Percentiles rank a stretch among this genome's conserved stretches.
phyloP scores from a whole-genome alignment of 2,797 vertebrate species.

The Heteromormyrus szaboi region DNA sequence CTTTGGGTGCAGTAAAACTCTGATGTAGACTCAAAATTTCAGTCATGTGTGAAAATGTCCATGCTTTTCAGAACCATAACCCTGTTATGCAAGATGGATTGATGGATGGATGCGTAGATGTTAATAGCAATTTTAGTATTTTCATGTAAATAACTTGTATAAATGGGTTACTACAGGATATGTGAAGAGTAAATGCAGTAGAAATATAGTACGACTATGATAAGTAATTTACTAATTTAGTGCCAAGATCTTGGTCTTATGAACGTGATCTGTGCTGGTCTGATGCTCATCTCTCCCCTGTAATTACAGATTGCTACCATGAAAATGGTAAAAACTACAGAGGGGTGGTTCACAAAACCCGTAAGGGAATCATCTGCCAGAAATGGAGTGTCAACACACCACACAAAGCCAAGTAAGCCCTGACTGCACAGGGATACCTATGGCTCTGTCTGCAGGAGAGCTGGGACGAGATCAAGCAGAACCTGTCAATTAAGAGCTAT shows the following conservation, averaged over 20 bases:
- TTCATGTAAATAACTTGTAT: neutral
- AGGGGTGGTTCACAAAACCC: conserved; percentile 78
- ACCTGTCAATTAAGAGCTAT: neutral
- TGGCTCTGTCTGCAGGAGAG: neutral
- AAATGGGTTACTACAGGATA: neutral
- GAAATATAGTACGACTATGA: neutral
- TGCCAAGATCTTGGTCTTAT: neutral
- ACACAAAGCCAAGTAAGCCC: conserved; percentile 73
- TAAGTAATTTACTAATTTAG: neutral
- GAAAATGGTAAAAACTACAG: conserved; percentile 75
- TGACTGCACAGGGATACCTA: neutral
- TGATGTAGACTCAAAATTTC: neutral
- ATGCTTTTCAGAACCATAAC: neutral
- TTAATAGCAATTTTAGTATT: neutral
- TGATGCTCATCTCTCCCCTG: neutral
- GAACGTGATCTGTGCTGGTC: neutral
- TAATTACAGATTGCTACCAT: conserved; percentile 68
- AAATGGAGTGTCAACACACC: conserved; percentile 76
- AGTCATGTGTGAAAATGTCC: neutral
- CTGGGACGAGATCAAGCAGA: neutral
- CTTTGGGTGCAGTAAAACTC: neutral
- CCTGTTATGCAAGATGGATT: neutral
- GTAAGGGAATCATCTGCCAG: conserved; percentile 87
- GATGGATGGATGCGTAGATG: neutral
- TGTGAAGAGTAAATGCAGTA: neutral